Evolutionary conservation across 53 echinoderm and acorn worm genomes (phyloP), one percentile per base, ranked within the genome.

Genomic region (Crossaster papposus): DNA sequence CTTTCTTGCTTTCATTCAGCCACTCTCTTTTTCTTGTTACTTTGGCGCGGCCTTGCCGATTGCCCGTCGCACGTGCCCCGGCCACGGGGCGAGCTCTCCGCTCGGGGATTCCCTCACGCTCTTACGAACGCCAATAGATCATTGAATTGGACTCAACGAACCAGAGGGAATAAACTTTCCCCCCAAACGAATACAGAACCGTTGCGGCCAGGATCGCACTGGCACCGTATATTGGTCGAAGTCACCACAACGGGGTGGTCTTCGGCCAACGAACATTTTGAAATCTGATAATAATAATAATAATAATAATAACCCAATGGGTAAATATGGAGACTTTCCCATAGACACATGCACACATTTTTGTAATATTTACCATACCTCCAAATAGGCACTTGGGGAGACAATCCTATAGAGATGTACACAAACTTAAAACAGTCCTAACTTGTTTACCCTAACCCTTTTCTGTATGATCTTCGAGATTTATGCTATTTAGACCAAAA

Each of bases 31-130:
- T 17, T 78, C 12, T 78, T 78, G 17, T 44, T 51, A n/a, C 23
- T n/a, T n/a, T 65, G 22, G 73, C 52, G 72, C 52, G 72, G 50
- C 85, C 72, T 29, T 12, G 29, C 73, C 73, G 44, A 35, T 30
- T 72, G 85, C 52, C 30, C 11, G 53, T 22, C 32, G 33, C 85
- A 85, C 85, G 85, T 72, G 72, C 85, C 85, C 8, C 51, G 33
- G 3, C 78, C 23, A 51, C 85, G n/a, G n/a, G n/a, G n/a, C 28
- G 53, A 65, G 81, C 36, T 38, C 22, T 29, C 51, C 85, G 24
- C 36, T 23, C 29, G 36, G 33, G 32, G 85, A 85, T 54, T 73
- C 52, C 85, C 85, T 53, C 52, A 72, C 73, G 85, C 37, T 85
- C 53, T 30, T 53, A 33, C 53, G 85, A 54, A 51, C 73, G 54